Conservation (phyloP, 1,140 invertebrate genomes). For the Drosophila kurseongensis region DNA sequence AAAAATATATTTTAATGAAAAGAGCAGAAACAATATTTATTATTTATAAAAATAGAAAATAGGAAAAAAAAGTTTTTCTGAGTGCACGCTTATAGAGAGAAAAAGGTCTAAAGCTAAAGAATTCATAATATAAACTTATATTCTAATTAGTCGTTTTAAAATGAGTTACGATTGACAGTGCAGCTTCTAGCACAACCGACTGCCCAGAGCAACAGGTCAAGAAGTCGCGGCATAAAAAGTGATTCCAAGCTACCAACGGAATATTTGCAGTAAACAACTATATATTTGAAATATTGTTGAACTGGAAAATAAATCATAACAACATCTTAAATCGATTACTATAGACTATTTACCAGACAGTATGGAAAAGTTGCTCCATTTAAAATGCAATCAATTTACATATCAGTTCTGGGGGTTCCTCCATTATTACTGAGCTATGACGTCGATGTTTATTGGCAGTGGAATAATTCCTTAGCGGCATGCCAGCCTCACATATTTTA, state of each 20-base stretch:
- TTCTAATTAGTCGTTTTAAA: neutral
- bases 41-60: no score
- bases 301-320: conserved; percentile 10
- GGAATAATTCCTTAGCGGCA: conserved; percentile 24
- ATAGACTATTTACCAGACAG: conserved; percentile 24
- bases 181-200: neutral
- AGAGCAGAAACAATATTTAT: no score
- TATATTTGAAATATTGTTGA: neutral
- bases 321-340: conserved; percentile 10
- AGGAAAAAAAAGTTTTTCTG: no score
- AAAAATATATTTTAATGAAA: no score
- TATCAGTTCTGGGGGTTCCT: conserved; percentile 28
- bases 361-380: conserved; percentile 28
- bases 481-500: conserved; percentile 19
- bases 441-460: conserved; percentile 23
- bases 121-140: neutral
- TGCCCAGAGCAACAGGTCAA: conserved; percentile 20
- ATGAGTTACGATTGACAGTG: neutral
- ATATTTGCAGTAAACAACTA: conserved; percentile 15
- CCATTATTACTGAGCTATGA: neutral
- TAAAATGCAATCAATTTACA: conserved; percentile 14
- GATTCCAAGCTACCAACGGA: neutral
- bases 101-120: neutral
- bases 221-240: conserved; percentile 15
- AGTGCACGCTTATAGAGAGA: no score